A percentile compares a stretch with the other conserved stretches of the same genome.
Evolutionary conservation across 2,797 vertebrate species (phyloP).

Genomic region (Platyrinchus mystaceus): DNA sequence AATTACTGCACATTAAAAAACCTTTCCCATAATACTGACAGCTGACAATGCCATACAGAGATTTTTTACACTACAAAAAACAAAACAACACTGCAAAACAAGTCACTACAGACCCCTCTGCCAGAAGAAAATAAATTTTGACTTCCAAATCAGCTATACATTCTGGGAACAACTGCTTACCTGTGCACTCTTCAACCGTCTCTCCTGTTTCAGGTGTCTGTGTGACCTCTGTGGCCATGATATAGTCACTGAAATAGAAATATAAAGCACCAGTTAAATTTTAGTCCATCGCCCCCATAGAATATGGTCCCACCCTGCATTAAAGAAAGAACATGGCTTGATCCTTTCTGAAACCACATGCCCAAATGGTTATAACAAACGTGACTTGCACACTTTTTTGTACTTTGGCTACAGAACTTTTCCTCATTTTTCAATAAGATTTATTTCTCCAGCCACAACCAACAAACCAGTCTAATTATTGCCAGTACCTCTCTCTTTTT

Average conservation of each 20-base stretch:
- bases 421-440: neutral
- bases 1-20: neutral
- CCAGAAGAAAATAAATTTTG: neutral
- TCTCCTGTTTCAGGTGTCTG: slow-evolving; percentile 77
- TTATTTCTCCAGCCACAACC: neutral
- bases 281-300: neutral
- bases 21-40: neutral
- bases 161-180: slow-evolving; percentile 62
- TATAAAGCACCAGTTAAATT: neutral
- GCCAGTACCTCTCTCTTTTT: neutral
- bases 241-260: slow-evolving; percentile 77
- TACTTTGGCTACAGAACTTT: neutral
- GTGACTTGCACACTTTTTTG: neutral
- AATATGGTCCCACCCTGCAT: neutral
- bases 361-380: neutral
- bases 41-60: neutral
- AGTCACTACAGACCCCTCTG: neutral
- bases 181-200: slow-evolving; percentile 77
- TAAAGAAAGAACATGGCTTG: neutral
- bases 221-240: slow-evolving; percentile 80
- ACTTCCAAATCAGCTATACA: neutral
- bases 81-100: neutral
- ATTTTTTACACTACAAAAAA: neutral
- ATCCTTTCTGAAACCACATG: neutral
- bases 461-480: neutral